Conservation (phyloP, 2,113 vertebrate genomes). For the Microtus montanus region DNA sequence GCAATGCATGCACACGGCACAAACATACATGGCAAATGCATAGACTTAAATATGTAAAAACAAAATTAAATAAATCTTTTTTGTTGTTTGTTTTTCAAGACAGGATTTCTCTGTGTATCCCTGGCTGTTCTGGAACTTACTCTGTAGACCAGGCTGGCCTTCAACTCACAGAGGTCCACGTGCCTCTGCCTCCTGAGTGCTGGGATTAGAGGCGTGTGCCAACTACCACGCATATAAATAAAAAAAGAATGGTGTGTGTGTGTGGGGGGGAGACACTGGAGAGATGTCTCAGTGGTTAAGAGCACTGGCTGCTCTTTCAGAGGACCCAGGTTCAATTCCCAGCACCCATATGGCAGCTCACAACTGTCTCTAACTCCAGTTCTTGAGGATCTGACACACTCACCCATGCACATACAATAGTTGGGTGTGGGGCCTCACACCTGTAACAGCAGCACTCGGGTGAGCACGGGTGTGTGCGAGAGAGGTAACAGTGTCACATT, state of each 20-base stretch:
- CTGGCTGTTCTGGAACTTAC: no score
- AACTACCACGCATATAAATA: neutral
- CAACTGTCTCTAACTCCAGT: no score
- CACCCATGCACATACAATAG: no score
- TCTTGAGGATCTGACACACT: no score
- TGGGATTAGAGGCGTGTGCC: neutral
- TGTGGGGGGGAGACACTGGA: no score
- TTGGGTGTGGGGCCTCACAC: neutral
- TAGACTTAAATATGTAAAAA: neutral
- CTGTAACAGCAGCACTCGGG: neutral
- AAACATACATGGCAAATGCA: neutral
- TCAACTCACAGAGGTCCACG: neutral
- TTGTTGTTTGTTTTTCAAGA: no score
- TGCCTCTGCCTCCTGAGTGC: neutral
- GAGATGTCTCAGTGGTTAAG: no score
- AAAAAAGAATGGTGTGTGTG: neutral
- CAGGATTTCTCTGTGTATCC: neutral
- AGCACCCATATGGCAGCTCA: no score
- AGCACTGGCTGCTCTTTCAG: no score
- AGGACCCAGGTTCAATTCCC: no score
- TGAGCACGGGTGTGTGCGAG: accelerated
- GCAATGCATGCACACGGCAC: neutral
- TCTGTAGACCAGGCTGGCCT: neutral
- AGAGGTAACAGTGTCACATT: neutral
- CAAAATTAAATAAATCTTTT: neutral